Evolutionary conservation across 30 jellyfish, hydroid and myxozoan genomes (phyloP), one percentile per base, ranked within the genome.

Genomic region (Pseudorhiza aurosa): DNA sequence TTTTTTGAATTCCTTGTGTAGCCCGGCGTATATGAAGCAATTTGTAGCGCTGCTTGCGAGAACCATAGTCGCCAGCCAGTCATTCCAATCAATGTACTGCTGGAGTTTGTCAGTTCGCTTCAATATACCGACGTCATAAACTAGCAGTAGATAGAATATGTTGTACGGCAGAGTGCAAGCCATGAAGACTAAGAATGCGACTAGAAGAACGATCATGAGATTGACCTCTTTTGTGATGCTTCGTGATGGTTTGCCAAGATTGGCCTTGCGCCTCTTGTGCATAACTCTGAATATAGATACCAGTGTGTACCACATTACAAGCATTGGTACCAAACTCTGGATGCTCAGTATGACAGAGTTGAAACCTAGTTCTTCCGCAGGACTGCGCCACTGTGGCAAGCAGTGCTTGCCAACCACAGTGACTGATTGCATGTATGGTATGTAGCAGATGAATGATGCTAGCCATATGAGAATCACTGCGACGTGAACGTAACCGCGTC

Each of bases 101-200:
- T 31, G 75, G n/a, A 87, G 60, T 43, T 59, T 35, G 18, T 44
- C 44, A 0, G 9, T 18, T 3, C 58, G 33, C 8, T 58, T 32
- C 62, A 53, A 22, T 8, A 76, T 63, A 9, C 82, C 88, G 2
- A 76, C 14, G 37, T 74, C 75, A 11, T 44, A 27, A 32, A 87
- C 69, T 14, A 65, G 36, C 21, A 56, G 30, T 19, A 87, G 68
- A 37, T 87, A 87, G 77, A 76, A 87, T 19, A 87, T 53, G 69
- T 87, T 87, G 37, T 87, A 87, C 40, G 96, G 96, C 65, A 87
- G 75, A 10, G 91, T 76, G 72, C 96, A 87, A 1, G 68, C 46
- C 26, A 36, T 75, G 51, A 87, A 87, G 57, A 77, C 87, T 17
- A 69, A 32, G 63, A 74, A 74, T 12, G 96, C 87, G 14, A 75